These are phyloP conservation scores for Malaclemys terrapin DNA, from an alignment of 2,113 vertebrate species.

Conservation along the genomic window DNA sequence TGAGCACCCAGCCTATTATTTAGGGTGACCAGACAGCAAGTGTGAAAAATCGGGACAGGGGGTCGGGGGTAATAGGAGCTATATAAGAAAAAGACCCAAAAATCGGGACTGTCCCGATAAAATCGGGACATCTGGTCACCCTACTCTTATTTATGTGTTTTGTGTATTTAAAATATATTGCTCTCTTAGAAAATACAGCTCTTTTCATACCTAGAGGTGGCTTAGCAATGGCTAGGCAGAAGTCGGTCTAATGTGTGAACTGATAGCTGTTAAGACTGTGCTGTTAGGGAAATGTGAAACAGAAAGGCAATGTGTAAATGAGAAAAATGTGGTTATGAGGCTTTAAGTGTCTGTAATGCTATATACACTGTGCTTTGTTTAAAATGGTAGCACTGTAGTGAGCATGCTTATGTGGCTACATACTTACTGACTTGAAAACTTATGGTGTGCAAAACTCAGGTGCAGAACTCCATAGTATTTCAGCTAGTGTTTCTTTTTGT, in stretches of 20 bases:
- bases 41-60: no score
- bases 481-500: not conserved
- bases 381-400: not conserved
- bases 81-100: no score
- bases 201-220: not conserved
- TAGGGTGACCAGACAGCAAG: not conserved
- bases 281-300: not conserved
- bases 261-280: not conserved
- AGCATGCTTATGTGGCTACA: not conserved
- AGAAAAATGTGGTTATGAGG: fast-evolving
- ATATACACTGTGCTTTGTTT: not conserved
- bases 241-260: not conserved
- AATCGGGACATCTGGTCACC: no score
- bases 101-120: no score
- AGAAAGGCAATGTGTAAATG: not conserved
- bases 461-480: not conserved
- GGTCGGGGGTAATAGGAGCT: no score
- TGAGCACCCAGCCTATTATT: not conserved
- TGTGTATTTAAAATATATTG: not conserved
- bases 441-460: not conserved
- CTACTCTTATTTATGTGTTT: not conserved
- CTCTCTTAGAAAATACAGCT: not conserved
- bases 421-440: not conserved
- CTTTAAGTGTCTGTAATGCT: not conserved
- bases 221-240: not conserved